These are phyloP conservation scores for Parthenolecanium corni DNA, from an alignment of 2,888 invertebrate genomes.

Conservation along the genomic window DNA sequence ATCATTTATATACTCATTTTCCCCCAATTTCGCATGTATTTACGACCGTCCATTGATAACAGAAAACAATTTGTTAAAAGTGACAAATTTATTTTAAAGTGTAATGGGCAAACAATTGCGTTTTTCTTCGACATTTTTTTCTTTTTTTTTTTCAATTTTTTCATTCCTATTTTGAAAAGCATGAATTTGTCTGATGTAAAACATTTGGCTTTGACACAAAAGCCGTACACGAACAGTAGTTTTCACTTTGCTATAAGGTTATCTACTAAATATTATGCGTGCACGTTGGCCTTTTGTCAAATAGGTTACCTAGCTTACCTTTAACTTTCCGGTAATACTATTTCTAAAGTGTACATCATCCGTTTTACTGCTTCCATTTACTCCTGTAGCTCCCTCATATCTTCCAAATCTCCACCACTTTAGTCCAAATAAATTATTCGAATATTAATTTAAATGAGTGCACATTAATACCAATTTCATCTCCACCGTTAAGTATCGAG, in stretches of 20 bases:
- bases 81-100: conserved; percentile 27
- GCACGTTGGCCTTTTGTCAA: conserved; percentile 11
- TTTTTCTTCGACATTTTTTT: background rate
- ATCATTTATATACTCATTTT: background rate
- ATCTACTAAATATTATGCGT: conserved; percentile 22
- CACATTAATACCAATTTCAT: conserved; percentile 19
- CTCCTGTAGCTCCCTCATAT: background rate
- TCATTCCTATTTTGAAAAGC: background rate
- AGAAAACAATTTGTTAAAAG: conserved; percentile 27
- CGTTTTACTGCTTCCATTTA: background rate
- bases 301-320: conserved; percentile 27
- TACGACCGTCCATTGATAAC: conserved; percentile 7
- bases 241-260: conserved; percentile 1
- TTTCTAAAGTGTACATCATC: background rate
- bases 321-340: background rate
- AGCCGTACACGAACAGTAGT: conserved; percentile 2
- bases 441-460: conserved; percentile 15
- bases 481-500: background rate
- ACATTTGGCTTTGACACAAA: conserved; percentile 27
- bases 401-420: background rate
- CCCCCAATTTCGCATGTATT: background rate
- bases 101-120: conserved; percentile 11
- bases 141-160: background rate
- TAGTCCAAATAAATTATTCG: conserved; percentile 17
- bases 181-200: conserved; percentile 23